Base-by-base conservation (phyloP, 2,113 vertebrate species). In the Eleginops maclovinus region DNA sequence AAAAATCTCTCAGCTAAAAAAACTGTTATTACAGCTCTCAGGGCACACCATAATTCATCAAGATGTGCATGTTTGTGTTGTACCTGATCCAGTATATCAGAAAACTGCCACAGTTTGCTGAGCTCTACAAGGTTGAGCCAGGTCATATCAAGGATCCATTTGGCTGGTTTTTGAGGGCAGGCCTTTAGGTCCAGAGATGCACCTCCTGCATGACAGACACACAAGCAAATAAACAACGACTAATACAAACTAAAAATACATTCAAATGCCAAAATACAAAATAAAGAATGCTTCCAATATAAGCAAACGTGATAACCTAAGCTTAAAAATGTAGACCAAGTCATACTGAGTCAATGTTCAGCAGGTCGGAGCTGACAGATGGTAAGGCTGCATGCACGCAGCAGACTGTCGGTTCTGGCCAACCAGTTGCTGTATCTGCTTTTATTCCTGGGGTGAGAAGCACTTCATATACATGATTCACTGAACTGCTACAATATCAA, bases 121-220 rank as follows among this genome's bases (percentile, higher is more conserved):
- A 99, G 96, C 75, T 96, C 96, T 47, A 99, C 98, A 83, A 99
- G 94, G 77, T 99, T 99, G 64, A 99, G 86, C 97, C 98, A 99
- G 22, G 97, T 98, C 95, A 98, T 97, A 77, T 99, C 98, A 61
- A 97, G 90, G 71, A 99, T 99, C 97, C 98, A 99, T 84, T 96
- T 98, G 44, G 96, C 95, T 4, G 97, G 95, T 88, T 99, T 99
- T 41, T 96, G 94, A 69, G 97, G 96, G 75, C 97, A 99, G 49
- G 96, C 92, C 88, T 98, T 99, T 44, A 99, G 95, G 84, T 99
- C 97, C 84, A 99, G 85, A 8, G 97, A 99, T 72, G 98, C 97
- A 68, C 98, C 98, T 75, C 98, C 98, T 99, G 75, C 16, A 66
- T 28, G 19, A 58, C 4, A 72, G 3, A 66, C 12, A 47, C 6